Evolutionary conservation across 92 coral and sea anemone species (phyloP).

Genomic region (Epizoanthus illoricatus): DNA sequence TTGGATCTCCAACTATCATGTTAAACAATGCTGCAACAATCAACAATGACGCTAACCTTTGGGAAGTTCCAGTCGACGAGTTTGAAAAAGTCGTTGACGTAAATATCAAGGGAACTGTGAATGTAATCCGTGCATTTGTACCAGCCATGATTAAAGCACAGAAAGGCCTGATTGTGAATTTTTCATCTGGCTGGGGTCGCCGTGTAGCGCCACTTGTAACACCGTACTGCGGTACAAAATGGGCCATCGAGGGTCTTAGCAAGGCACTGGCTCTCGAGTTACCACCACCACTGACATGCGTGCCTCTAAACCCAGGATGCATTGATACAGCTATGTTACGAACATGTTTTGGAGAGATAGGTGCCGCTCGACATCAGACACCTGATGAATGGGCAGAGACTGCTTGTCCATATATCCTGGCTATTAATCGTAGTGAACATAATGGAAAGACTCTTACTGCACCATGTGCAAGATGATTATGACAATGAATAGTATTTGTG

Average conservation of each 20-base stretch:
- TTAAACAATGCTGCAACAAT: background rate
- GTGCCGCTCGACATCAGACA: constrained; percentile 38
- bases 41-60: background rate
- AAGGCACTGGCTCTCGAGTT: constrained; percentile 84
- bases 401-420: constrained; percentile 77
- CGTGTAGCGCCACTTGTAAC: constrained; percentile 64
- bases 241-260: constrained; percentile 84
- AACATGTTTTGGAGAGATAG: constrained; percentile 54
- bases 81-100: constrained; percentile 71
- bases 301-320: constrained; percentile 75
- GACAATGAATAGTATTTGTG: too few species aligned
- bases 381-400: constrained; percentile 75
- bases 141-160: constrained; percentile 74
- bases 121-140: constrained; percentile 72
- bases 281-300: constrained; percentile 75
- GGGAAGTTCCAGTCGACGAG: constrained; percentile 46
- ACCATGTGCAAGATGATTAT: background rate
- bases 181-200: constrained; percentile 88
- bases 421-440: constrained; percentile 56
- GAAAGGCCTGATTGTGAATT: constrained; percentile 73
- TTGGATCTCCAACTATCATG: background rate
- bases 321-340: constrained; percentile 70
- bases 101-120: constrained; percentile 78
- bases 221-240: constrained; percentile 80
- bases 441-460: constrained; percentile 71